A percentile compares a stretch with the other conserved stretches of the same genome.
These are phyloP conservation scores for Bellardia pandia DNA, from an alignment of 2,888 invertebrate genomes.

Conservation along the genomic window DNA sequence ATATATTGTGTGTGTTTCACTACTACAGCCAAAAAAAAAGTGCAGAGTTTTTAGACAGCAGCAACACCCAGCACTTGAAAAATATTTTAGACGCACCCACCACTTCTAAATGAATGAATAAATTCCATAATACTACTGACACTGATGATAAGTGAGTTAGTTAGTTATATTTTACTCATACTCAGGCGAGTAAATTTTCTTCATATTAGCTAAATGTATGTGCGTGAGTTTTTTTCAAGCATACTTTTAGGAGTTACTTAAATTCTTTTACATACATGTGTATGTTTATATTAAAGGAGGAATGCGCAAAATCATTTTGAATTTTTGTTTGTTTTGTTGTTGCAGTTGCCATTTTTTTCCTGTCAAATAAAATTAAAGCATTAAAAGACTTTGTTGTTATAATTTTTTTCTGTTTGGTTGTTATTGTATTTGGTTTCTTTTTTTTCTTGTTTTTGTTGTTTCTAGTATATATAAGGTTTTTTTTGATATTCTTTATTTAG, in stretches of 20 bases:
- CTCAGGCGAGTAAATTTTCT: background rate
- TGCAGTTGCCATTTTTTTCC: background rate
- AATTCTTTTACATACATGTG: background rate
- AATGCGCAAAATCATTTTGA: slow-evolving; percentile 59
- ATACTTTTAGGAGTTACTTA: slow-evolving; percentile 39
- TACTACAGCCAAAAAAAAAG: background rate
- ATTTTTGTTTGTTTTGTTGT: slow-evolving; percentile 44
- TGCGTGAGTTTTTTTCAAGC: slow-evolving; percentile 11
- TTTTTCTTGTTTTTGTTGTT: slow-evolving; percentile 43
- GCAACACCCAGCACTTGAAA: slow-evolving; percentile 52
- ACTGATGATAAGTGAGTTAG: slow-evolving; percentile 57
- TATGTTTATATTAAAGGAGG: background rate
- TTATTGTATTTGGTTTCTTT: slow-evolving; percentile 53
- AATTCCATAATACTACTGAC: slow-evolving; percentile 28
- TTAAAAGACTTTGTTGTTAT: slow-evolving; percentile 47
- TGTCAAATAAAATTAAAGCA: slow-evolving; percentile 71
- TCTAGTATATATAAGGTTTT: slow-evolving; percentile 30
- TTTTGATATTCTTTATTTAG: slow-evolving; percentile 47
- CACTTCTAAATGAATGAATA: slow-evolving; percentile 26
- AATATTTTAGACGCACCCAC: slow-evolving; percentile 64
- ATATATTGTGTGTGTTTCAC: background rate
- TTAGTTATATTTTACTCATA: background rate
- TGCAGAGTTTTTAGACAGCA: slow-evolving; percentile 23
- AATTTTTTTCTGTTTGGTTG: slow-evolving; percentile 47
- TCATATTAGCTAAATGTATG: background rate